phyloP scores from a whole-genome alignment of 2,113 vertebrate species.

The Pomatorhinus ruficollis region DNA sequence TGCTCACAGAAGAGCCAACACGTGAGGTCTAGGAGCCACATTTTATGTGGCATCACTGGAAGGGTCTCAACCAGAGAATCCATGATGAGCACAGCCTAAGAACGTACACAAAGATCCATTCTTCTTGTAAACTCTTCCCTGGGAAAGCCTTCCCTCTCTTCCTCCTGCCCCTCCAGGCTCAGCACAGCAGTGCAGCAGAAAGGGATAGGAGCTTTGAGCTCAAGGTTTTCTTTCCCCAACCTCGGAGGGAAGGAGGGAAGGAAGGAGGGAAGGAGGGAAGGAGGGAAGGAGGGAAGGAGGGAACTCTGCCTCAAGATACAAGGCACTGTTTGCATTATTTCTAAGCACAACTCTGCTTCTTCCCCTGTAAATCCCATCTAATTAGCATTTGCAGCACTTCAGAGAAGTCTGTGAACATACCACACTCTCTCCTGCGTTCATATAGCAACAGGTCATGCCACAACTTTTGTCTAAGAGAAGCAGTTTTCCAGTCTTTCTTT shows the following conservation, averaged over 20 bases:
- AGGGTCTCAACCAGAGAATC: not conserved
- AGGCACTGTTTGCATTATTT: not conserved
- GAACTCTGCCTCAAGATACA: not conserved
- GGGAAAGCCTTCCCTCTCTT: not conserved
- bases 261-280: too few species aligned
- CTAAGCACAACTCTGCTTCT: not conserved
- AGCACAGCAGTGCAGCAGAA: not conserved
- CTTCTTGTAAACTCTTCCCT: not conserved
- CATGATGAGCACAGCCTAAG: not conserved
- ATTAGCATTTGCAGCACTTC: not conserved
- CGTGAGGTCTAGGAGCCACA: fast-evolving
- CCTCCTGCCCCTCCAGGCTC: not conserved
- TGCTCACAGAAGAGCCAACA: not conserved
- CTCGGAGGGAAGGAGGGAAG: not conserved
- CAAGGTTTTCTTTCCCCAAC: not conserved
- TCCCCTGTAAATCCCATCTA: not conserved
- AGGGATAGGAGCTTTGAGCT: fast-evolving
- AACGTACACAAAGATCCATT: not conserved
- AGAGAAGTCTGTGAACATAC: not conserved
- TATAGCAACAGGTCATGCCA: not conserved
- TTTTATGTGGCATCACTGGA: not conserved
- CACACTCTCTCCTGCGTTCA: fast-evolving
- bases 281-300: too few species aligned
- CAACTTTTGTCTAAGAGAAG: not conserved
- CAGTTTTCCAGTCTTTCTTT: not conserved